A percentile compares a stretch with the other conserved stretches of the same genome.
Conservation (phyloP, 2,113 vertebrate species). For the Nansenia antarctica region DNA sequence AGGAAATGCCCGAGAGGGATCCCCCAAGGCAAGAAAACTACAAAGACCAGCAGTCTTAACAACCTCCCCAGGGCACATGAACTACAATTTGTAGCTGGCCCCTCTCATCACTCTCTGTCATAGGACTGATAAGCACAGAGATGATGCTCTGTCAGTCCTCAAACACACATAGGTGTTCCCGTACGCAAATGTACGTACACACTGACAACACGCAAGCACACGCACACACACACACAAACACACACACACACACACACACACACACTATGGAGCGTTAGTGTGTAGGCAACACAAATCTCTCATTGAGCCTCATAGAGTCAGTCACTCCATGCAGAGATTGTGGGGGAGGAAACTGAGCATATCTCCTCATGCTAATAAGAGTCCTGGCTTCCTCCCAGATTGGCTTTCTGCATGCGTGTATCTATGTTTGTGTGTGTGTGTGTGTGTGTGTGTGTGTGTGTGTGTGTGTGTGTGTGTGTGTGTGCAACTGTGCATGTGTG, state of each 20-base stretch:
- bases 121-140: background rate
- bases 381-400: background rate
- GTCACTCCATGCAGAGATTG: no score
- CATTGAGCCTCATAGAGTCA: no score
- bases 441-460: background rate
- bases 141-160: background rate
- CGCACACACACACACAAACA: background rate
- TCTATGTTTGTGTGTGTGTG: background rate
- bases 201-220: background rate
- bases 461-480: background rate
- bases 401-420: background rate
- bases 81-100: background rate
- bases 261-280: no score
- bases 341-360: background rate
- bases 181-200: background rate
- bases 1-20: background rate
- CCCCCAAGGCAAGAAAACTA: background rate
- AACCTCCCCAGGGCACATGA: background rate
- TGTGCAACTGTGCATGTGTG: no score
- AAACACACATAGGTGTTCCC: background rate
- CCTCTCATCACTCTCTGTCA: no score
- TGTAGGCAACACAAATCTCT: no score
- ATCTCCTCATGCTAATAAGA: background rate
- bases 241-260: background rate
- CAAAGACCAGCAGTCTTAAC: background rate